Percentiles rank a stretch among this genome's conserved stretches.
Evolutionary conservation across 2,797 vertebrate genomes (phyloP).

Genomic region (Mus spretus): DNA sequence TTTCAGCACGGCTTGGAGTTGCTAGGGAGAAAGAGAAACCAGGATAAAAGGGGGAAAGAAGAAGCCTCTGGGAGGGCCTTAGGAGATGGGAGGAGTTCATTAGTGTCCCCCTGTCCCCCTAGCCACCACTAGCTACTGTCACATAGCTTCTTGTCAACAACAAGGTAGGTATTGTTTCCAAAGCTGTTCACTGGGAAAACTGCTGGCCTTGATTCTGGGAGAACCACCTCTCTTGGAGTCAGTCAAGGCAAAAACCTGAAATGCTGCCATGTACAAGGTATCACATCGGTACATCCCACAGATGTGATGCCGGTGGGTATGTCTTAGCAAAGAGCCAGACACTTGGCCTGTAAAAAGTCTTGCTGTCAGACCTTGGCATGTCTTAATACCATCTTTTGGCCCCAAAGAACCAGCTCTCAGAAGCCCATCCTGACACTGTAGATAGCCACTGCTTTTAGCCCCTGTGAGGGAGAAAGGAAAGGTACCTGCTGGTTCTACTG

Average conservation of each 20-base stretch:
- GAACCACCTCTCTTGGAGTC: not conserved
- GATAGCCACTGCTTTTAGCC: not conserved
- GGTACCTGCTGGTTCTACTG: rapidly evolving
- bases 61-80: not conserved
- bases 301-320: not conserved
- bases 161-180: not conserved
- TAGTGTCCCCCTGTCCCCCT: not conserved
- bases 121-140: not conserved
- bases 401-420: not conserved
- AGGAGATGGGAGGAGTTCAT: not conserved
- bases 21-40: not conserved
- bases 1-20: not conserved
- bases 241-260: not conserved
- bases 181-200: conserved; percentile 8
- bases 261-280: not conserved
- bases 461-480: not conserved
- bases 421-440: not conserved
- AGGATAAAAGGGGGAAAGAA: conserved; percentile 20
- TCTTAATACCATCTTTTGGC: not conserved
- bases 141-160: conserved; percentile 6
- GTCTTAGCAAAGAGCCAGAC: not conserved
- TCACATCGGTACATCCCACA: too few relatives aligned
- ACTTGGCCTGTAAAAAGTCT: not conserved
- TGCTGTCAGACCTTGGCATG: not conserved
- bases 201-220: not conserved